Evolutionary conservation across 2,797 vertebrate species (phyloP).

Genomic region (Florisuga fusca): DNA sequence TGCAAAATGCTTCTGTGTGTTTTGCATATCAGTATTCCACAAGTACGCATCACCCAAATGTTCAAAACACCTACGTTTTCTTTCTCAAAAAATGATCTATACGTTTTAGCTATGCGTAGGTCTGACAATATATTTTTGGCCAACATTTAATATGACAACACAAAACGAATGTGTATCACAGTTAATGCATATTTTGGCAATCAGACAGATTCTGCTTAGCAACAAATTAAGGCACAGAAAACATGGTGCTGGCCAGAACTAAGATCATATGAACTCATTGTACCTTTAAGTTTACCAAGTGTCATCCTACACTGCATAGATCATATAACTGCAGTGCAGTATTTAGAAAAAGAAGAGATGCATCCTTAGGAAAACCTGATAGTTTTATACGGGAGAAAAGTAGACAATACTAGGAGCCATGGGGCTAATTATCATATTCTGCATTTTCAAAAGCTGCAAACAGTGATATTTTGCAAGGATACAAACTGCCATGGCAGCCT

Average conservation of each 20-base stretch:
- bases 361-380: not conserved
- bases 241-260: not conserved
- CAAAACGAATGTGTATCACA: not conserved
- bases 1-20: not conserved
- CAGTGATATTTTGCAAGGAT: not conserved
- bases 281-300: not conserved
- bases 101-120: not conserved
- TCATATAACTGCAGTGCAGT: not conserved
- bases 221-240: not conserved
- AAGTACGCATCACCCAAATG: not conserved
- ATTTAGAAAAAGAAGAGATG: not conserved
- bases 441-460: not conserved
- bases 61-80: not conserved
- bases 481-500: not conserved
- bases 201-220: not conserved
- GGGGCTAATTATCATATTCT: not conserved
- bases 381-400: not conserved
- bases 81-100: not conserved
- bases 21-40: not conserved
- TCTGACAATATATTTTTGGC: not conserved
- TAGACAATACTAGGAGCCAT: not conserved
- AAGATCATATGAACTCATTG: not conserved
- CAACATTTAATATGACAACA: not conserved
- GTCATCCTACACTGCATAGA: not conserved
- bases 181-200: not conserved